Conservation (phyloP, 2,113 vertebrate genomes). For the Hippolais icterina region DNA sequence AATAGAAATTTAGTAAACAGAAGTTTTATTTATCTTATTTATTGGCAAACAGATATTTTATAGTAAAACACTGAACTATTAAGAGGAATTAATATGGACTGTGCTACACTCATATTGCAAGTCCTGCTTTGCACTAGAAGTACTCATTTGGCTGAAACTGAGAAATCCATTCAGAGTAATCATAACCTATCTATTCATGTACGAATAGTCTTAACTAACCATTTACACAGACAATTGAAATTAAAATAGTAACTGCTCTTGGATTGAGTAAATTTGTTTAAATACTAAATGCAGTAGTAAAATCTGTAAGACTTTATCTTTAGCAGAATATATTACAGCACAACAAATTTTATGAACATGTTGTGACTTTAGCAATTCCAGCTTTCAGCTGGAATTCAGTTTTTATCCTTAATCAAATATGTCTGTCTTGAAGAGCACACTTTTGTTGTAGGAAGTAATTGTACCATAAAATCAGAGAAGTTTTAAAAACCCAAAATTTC, state of each 20-base stretch:
- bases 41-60: not conserved
- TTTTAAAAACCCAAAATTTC: not conserved
- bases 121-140: slow-evolving; percentile 46
- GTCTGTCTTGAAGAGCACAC: not conserved
- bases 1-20: not conserved
- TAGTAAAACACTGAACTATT: not conserved
- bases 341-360: slow-evolving; percentile 45
- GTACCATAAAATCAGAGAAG: not conserved
- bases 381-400: slow-evolving; percentile 16
- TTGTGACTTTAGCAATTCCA: slow-evolving; percentile 53
- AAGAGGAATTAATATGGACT: not conserved
- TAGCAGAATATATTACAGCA: not conserved
- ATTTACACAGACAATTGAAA: slow-evolving; percentile 39
- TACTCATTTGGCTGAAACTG: slow-evolving; percentile 71
- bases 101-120: slow-evolving; percentile 43
- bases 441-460: slow-evolving; percentile 17
- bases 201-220: slow-evolving; percentile 47
- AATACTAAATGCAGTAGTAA: slow-evolving; percentile 7
- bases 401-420: slow-evolving; percentile 49
- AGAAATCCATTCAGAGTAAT: slow-evolving; percentile 65
- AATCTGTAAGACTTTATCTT: slow-evolving; percentile 21
- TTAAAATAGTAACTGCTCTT: slow-evolving; percentile 32
- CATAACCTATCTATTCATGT: slow-evolving; percentile 44
- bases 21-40: not conserved
- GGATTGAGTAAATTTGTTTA: slow-evolving; percentile 46